Evolutionary conservation across 2,797 vertebrate species (phyloP).

Genomic region (Ceyx erithaca): DNA sequence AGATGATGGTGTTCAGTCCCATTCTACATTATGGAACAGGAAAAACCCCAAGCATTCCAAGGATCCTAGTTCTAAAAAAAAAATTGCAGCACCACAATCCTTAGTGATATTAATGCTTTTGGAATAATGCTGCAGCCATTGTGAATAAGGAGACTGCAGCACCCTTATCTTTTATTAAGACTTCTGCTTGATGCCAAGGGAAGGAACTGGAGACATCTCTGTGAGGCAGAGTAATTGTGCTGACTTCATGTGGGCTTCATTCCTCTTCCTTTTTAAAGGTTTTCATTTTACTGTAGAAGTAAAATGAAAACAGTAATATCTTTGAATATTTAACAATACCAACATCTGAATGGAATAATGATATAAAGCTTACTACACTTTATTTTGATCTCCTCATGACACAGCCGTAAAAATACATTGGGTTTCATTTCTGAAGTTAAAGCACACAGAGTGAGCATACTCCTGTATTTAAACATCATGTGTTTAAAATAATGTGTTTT

Average conservation of each 20-base stretch:
- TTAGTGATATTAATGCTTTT: background rate
- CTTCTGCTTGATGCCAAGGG: background rate
- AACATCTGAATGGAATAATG: background rate
- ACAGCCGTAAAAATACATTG: background rate
- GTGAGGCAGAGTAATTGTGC: background rate
- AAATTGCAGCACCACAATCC: background rate
- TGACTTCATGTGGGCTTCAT: background rate
- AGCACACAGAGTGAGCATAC: background rate
- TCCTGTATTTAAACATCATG: background rate
- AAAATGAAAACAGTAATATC: constrained; percentile 1
- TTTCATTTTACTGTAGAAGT: constrained; percentile 20
- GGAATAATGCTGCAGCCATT: background rate
- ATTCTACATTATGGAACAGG: background rate
- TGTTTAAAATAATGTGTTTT: background rate
- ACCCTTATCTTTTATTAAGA: background rate
- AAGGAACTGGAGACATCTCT: background rate
- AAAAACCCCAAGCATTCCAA: background rate
- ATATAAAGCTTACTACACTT: background rate
- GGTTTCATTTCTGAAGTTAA: background rate
- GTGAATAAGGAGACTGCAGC: background rate
- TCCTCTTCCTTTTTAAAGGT: background rate
- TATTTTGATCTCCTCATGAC: constrained; percentile 1
- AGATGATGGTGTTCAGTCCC: background rate
- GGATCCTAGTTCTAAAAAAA: background rate
- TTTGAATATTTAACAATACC: constrained; percentile 12